Percentiles rank a stretch among this genome's conserved stretches.
These are phyloP conservation scores for Umimayanthus chanpuru DNA, from an alignment of 92 coral and sea anemone species.

Conservation along the genomic window DNA sequence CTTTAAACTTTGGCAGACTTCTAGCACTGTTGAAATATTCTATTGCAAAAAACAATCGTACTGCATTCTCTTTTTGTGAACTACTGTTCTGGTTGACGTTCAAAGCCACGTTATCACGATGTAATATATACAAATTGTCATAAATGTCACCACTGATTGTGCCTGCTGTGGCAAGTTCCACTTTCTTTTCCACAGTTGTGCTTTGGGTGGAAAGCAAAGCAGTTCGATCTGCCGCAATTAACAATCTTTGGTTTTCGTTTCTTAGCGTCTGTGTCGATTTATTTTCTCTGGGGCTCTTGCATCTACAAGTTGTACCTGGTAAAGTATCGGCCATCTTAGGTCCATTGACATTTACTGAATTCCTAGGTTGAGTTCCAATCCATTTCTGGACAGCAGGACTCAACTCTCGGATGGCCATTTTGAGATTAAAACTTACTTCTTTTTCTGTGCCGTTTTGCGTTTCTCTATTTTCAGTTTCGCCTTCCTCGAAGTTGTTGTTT, in stretches of 20 bases:
- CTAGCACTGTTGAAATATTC: slow-evolving; percentile 75
- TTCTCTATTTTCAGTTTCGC: neutral
- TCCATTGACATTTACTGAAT: neutral
- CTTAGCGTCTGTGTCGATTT: slow-evolving; percentile 20
- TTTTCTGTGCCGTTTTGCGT: neutral
- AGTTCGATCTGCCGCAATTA: neutral
- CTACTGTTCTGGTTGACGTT: slow-evolving; percentile 41
- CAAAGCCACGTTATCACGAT: slow-evolving; percentile 59
- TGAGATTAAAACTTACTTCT: neutral
- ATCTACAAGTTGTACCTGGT: neutral
- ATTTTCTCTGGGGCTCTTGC: neutral
- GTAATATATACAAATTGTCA: slow-evolving; percentile 57
- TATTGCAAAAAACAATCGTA: slow-evolving; percentile 85
- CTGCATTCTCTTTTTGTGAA: slow-evolving; percentile 72
- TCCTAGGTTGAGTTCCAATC: slow-evolving; percentile 10
- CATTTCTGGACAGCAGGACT: slow-evolving; percentile 27
- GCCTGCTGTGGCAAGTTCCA: neutral
- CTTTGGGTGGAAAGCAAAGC: neutral
- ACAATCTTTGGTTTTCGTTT: neutral
- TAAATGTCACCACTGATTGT: slow-evolving; percentile 12
- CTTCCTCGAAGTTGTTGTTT: slow-evolving; percentile 2
- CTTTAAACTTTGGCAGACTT: slow-evolving; percentile 76
- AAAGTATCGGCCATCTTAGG: neutral
- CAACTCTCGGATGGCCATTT: neutral
- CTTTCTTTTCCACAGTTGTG: neutral